Percentiles rank a stretch among this genome's conserved stretches.
These are phyloP conservation scores for Vidua macroura DNA, from an alignment of 2,113 vertebrate genomes.

Conservation along the genomic window DNA sequence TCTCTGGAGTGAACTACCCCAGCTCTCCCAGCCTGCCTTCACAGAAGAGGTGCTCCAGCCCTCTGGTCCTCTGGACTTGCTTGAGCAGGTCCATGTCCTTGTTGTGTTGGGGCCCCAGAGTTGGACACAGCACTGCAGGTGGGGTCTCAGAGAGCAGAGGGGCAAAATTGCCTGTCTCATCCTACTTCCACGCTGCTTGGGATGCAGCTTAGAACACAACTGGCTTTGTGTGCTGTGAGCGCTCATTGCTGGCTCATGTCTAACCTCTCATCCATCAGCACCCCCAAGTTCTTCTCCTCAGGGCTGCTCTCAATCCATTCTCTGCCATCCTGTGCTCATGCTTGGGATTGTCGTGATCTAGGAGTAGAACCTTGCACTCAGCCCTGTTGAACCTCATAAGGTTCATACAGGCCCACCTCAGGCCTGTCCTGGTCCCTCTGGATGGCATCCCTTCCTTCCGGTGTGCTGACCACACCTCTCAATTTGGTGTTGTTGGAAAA, in stretches of 20 bases:
- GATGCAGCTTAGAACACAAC: not conserved
- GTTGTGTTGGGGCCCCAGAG: not conserved
- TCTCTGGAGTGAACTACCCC: not conserved
- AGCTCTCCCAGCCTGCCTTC: not conserved
- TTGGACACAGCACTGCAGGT: not conserved
- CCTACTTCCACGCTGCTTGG: rapidly evolving
- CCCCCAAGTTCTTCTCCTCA: not conserved
- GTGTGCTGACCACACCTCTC: not conserved
- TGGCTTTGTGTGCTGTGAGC: not conserved
- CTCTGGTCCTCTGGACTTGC: not conserved
- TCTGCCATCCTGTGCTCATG: not conserved
- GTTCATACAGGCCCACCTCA: not conserved
- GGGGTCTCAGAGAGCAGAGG: not conserved
- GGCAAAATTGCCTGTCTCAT: not conserved
- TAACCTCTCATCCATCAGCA: not conserved
- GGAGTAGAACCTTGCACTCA: not conserved
- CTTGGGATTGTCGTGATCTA: rapidly evolving
- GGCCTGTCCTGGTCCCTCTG: not conserved
- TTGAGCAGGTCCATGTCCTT: not conserved
- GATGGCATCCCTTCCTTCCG: not conserved
- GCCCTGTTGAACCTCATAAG: not conserved
- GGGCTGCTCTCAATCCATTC: not conserved
- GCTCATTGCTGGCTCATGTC: not conserved
- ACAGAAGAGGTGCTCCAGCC: not conserved
- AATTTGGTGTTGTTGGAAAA: not conserved